Percentiles rank a stretch among this genome's conserved stretches.
phyloP scores from a whole-genome alignment of 2,888 invertebrate genomes.

The Tanaodytes sp. region DNA sequence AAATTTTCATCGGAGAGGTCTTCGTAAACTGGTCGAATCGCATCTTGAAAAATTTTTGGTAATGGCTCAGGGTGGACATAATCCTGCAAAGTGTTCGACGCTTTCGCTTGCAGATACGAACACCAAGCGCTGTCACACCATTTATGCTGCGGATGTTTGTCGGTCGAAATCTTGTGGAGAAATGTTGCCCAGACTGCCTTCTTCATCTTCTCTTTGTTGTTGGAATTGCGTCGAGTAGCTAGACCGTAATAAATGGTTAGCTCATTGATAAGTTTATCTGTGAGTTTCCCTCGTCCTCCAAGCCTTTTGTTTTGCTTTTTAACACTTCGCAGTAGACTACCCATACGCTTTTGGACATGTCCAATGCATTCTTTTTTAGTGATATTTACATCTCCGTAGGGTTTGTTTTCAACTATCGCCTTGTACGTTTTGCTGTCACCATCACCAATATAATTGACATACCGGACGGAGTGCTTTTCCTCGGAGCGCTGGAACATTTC shows the following conservation, averaged over 20 bases:
- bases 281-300: conserved; percentile 43
- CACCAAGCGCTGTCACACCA: conserved; percentile 45
- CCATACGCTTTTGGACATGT: too few relatives aligned
- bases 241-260: conserved; percentile 38
- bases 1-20: conserved; percentile 1
- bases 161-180: conserved; percentile 17
- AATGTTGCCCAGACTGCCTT: conserved; percentile 11
- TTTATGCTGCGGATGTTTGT: conserved; percentile 18
- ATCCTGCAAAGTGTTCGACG: conserved; percentile 16
- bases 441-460: too few relatives aligned
- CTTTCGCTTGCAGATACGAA: conserved; percentile 35
- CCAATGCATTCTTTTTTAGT: conserved; percentile 30
- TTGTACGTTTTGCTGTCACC: conserved; percentile 17
- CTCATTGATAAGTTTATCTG: conserved; percentile 32
- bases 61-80: conserved; percentile 31
- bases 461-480: conserved; percentile 5
- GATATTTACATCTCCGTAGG: neutral
- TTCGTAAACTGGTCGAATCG: conserved; percentile 12
- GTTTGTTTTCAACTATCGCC: conserved; percentile 2
- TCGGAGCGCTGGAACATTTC: conserved; percentile 15
- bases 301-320: conserved; percentile 27
- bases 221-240: conserved; percentile 32
- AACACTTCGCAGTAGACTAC: conserved; percentile 30
- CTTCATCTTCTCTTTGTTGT: conserved; percentile 29
- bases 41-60: neutral